Evolutionary conservation across 2,888 invertebrate genomes (phyloP).

Genomic region (Cataglyphis livida): DNA sequence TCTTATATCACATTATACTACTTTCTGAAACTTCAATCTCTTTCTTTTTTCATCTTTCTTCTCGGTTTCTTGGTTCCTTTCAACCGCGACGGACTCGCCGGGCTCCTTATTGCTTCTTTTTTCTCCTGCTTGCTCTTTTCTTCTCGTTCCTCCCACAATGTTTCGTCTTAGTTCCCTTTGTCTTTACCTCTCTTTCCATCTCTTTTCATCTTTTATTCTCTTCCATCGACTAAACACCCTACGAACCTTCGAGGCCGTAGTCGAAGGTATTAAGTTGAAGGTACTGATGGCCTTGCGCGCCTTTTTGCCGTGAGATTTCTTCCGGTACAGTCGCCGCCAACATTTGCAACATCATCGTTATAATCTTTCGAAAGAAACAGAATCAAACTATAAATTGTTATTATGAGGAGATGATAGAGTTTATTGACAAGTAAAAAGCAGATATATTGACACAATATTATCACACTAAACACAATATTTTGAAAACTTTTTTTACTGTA

Average conservation of each 20-base stretch:
- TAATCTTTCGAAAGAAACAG: not conserved
- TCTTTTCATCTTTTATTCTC: constrained; percentile 50
- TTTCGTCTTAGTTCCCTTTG: constrained; percentile 37
- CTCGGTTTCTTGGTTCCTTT: constrained; percentile 57
- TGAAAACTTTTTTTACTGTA: not conserved
- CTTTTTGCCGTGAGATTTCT: constrained; percentile 74
- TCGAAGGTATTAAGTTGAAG: constrained; percentile 55
- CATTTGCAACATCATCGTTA: constrained; percentile 34
- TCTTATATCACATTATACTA: constrained; percentile 25
- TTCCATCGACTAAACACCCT: constrained; percentile 73
- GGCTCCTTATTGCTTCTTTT: constrained; percentile 60
- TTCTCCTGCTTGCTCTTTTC: constrained; percentile 50
- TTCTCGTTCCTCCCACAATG: constrained; percentile 13
- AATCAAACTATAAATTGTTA: constrained; percentile 9
- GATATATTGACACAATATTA: not conserved
- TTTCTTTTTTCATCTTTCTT: constrained; percentile 44
- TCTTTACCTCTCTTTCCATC: constrained; percentile 31
- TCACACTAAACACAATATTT: not conserved
- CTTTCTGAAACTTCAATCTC: constrained; percentile 30
- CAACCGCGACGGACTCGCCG: constrained; percentile 61
- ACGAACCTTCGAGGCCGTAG: constrained; percentile 63
- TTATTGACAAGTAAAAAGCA: not conserved
- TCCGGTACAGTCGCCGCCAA: constrained; percentile 78
- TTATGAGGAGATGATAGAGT: not conserved
- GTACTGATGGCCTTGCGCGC: constrained; percentile 68